Evolutionary conservation across 1,140 invertebrate species (phyloP).

Genomic region (Melipona quadrifasciata): DNA sequence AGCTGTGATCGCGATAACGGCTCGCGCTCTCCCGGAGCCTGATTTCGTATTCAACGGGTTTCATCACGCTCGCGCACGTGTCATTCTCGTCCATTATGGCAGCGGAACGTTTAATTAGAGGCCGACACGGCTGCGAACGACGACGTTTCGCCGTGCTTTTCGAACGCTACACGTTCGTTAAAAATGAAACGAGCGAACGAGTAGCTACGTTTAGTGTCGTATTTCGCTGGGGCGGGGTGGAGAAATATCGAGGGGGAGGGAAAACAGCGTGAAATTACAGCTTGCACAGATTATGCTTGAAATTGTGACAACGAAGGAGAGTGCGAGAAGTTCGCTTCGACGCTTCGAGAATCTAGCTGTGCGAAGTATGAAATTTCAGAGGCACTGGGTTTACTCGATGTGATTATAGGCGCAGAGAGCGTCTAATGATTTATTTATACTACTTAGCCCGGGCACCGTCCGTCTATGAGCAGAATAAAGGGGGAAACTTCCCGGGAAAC

Average conservation of each 20-base stretch:
- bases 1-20: conserved; percentile 22
- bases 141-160: not conserved
- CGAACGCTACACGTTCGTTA: not conserved
- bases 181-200: not conserved
- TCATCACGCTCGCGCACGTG: not conserved
- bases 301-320: not conserved
- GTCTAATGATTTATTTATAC: not conserved
- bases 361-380: not conserved
- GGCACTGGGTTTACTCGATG: not conserved
- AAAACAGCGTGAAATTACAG: not conserved
- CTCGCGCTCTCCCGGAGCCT: not conserved
- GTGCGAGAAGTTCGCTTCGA: too few species aligned
- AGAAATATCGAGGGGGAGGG: not conserved
- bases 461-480: not conserved
- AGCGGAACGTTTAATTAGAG: conserved; percentile 55
- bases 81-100: conserved; percentile 48
- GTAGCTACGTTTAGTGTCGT: not conserved
- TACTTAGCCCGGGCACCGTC: not conserved
- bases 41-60: conserved; percentile 43
- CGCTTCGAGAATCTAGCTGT: not conserved
- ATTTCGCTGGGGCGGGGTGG: not conserved
- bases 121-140: not conserved
- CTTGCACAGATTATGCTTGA: not conserved
- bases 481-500: not conserved
- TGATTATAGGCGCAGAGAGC: not conserved